A percentile compares a stretch with the other conserved stretches of the same genome.
phyloP scores from a whole-genome alignment of 2,888 invertebrate genomes.

The Drosophila kanekoi region DNA sequence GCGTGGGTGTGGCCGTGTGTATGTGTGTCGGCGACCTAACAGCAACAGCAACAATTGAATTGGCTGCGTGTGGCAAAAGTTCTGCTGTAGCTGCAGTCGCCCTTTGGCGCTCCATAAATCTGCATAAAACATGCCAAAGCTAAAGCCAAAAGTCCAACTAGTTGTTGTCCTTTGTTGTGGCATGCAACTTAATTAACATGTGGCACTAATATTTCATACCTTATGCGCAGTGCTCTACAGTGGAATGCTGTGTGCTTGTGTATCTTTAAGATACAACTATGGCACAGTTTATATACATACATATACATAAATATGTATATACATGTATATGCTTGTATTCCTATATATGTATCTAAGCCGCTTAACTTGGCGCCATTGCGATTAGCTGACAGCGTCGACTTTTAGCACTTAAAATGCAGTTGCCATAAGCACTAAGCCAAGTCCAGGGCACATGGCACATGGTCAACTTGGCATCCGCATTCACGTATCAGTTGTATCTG shows the following conservation, averaged over 20 bases:
- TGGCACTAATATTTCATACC: conserved; percentile 54
- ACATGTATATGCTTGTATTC: background rate
- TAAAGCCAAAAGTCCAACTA: conserved; percentile 29
- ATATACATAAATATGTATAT: conserved; percentile 7
- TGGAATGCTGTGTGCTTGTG: conserved; percentile 6
- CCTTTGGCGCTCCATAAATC: conserved; percentile 63
- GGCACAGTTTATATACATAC: conserved; percentile 4
- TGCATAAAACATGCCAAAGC: conserved; percentile 59
- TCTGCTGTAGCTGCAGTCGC: conserved; percentile 61
- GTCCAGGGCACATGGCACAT: conserved; percentile 18
- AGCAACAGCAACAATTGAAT: conserved; percentile 38
- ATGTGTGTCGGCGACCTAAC: conserved; percentile 36
- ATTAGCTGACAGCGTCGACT: conserved; percentile 66
- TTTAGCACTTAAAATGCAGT: conserved; percentile 68
- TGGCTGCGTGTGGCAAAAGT: conserved; percentile 46
- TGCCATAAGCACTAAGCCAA: conserved; percentile 27
- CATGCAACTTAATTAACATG: conserved; percentile 71
- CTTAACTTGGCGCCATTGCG: conserved; percentile 64
- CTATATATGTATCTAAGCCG: conserved; percentile 52
- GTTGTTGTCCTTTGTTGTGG: conserved; percentile 38
- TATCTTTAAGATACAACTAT: conserved; percentile 55
- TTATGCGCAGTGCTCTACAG: conserved; percentile 5
- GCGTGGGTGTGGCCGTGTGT: conserved; percentile 22
- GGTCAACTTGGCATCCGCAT: conserved; percentile 29
- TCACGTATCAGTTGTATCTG: conserved; percentile 16